Base-by-base conservation (phyloP, 1,140 invertebrate species). In the Notospermus geniculatus region DNA sequence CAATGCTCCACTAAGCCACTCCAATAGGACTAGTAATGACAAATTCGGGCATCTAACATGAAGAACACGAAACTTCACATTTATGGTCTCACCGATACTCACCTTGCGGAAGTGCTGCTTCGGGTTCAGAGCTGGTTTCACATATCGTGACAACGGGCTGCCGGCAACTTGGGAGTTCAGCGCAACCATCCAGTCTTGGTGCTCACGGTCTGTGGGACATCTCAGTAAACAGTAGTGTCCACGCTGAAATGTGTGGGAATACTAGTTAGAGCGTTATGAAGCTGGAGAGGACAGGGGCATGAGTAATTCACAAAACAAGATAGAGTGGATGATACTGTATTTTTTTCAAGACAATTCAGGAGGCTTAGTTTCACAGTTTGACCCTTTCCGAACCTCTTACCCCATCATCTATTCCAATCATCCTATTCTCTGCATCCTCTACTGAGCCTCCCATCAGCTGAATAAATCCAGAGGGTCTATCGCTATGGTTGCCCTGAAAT, bases 371-470 rank as follows among this genome's bases (percentile, higher is more conserved):
- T n/a, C n/a, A n/a, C n/a, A n/a, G n/a, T n/a, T n/a, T n/a, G n/a
- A n/a, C n/a, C n/a, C n/a, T n/a, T n/a, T n/a, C n/a, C n/a, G n/a
- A n/a, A n/a, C n/a, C 32, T 69, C 78, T 74, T 75, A 84, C 84
- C 72, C 83, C 82, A 71, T 86, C 85, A 72, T 85, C 82, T 39
- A 86, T 79, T 13, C 85, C 84, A 19, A 85, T 72, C 69, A 85
- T 82, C 54, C 78, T 80, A 28, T 79, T 78, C 28, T 85, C 84
- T 45, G 68, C 72, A 59, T 80, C 80, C 36, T 86, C 83, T 29
- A 86, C 76, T 59, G 75, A 78, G 1, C 84, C 85, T 11, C 85
- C 85, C 80, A 84, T 84, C 39, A 86, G 64, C 60, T 84, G 80
- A 15, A 86, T 67, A 46, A 71, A 77, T 58, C 83, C 77, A 74